phyloP scores from a whole-genome alignment of 2,888 invertebrate genomes.

The Choreutis nemorana region DNA sequence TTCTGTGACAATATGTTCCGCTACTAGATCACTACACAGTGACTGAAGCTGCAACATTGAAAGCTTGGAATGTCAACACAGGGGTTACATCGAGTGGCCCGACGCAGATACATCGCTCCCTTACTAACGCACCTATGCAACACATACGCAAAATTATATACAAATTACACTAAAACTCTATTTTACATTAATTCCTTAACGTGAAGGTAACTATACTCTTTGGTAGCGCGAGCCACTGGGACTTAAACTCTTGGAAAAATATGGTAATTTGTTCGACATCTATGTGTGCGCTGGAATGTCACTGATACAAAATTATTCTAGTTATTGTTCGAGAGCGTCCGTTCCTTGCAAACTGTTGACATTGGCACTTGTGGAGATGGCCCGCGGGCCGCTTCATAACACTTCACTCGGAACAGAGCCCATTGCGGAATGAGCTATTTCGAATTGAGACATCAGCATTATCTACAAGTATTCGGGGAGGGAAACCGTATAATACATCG shows the following conservation, averaged over 20 bases:
- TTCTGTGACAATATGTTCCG: slow-evolving; percentile 10
- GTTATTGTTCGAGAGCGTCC: slow-evolving; percentile 33
- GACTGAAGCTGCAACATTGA: slow-evolving; percentile 32
- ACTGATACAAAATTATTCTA: slow-evolving; percentile 36
- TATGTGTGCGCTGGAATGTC: slow-evolving; percentile 29
- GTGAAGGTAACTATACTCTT: slow-evolving; percentile 63
- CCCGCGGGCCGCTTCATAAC: neutral
- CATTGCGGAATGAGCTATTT: slow-evolving; percentile 7
- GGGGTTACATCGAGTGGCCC: slow-evolving; percentile 9
- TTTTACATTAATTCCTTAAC: slow-evolving; percentile 50
- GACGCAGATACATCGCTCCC: slow-evolving; percentile 19
- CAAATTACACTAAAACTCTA: slow-evolving; percentile 47
- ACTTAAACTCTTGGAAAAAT: slow-evolving; percentile 27
- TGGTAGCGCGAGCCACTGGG: slow-evolving; percentile 55
- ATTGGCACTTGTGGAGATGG: slow-evolving; percentile 52
- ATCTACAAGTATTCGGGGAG: slow-evolving; percentile 5
- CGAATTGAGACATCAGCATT: slow-evolving; percentile 8
- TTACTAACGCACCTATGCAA: slow-evolving; percentile 43
- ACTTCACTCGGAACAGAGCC: slow-evolving; percentile 8
- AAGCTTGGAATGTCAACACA: slow-evolving; percentile 47
- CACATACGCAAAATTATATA: slow-evolving; percentile 53
- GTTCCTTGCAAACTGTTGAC: slow-evolving; percentile 18
- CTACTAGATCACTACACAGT: slow-evolving; percentile 13
- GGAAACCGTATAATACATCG: neutral
- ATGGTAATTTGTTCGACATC: slow-evolving; percentile 16